Percentiles rank a stretch among this genome's conserved stretches.
Evolutionary conservation across 2,797 vertebrate genomes (phyloP).

Genomic region (Chlorospingus flavigularis): DNA sequence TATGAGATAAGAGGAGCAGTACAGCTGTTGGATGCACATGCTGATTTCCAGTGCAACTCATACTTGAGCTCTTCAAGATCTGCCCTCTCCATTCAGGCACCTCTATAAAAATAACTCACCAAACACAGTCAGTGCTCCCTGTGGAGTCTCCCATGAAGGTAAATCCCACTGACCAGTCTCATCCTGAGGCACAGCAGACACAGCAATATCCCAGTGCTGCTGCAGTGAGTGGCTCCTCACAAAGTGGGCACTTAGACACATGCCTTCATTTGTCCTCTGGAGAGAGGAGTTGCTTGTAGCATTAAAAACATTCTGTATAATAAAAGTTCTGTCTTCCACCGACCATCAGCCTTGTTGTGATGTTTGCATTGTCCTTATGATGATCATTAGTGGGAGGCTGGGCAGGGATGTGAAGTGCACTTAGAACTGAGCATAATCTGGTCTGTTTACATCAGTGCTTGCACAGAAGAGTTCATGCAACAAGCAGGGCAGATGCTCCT

Average conservation of each 20-base stretch:
- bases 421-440: background rate
- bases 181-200: background rate
- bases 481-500: conserved; percentile 8
- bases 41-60: background rate
- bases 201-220: background rate
- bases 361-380: background rate
- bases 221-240: background rate
- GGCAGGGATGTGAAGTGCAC: background rate
- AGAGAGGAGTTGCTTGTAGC: background rate
- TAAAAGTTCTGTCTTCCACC: background rate
- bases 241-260: rapidly evolving
- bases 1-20: background rate
- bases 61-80: background rate
- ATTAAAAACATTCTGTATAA: background rate
- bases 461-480: background rate
- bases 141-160: background rate
- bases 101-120: background rate
- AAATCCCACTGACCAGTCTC: background rate
- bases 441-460: background rate
- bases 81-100: background rate
- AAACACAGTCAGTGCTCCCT: background rate
- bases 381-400: background rate
- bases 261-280: background rate
- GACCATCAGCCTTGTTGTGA: background rate
- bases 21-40: background rate